Evolutionary conservation across 2,113 vertebrate species (phyloP).

Genomic region (Naja naja): DNA sequence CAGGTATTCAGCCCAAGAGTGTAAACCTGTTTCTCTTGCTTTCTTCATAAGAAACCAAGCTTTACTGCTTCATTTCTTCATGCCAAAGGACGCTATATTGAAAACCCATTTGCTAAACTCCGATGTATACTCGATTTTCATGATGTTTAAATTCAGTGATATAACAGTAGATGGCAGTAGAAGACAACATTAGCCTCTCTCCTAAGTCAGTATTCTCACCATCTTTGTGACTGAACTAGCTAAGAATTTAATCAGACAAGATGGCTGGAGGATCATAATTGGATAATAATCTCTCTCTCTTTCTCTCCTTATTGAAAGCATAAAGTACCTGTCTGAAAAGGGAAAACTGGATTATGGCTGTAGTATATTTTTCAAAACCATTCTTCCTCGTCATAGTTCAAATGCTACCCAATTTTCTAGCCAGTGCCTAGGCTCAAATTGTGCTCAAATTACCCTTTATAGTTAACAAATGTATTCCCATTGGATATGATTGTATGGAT

Average conservation of each 20-base stretch:
- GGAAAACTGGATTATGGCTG: background rate
- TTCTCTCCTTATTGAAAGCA: background rate
- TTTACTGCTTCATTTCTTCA: background rate
- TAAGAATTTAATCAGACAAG: background rate
- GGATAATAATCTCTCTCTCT: background rate
- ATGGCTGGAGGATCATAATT: background rate
- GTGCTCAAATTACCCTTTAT: background rate
- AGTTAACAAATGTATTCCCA: background rate
- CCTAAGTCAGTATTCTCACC: background rate
- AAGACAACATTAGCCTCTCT: background rate
- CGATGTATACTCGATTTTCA: background rate
- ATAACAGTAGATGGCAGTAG: conserved; percentile 5
- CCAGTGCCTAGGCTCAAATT: no score
- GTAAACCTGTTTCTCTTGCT: background rate
- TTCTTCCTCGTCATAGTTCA: background rate
- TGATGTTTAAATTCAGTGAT: background rate
- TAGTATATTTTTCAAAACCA: background rate
- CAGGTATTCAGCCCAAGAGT: background rate
- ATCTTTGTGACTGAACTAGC: background rate
- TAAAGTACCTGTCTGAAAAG: background rate
- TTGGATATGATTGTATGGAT: background rate
- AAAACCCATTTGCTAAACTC: background rate
- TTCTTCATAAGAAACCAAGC: background rate
- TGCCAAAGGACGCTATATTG: background rate
- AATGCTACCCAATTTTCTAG: background rate